Conservation (phyloP, 2,113 vertebrate species). For the Puma concolor region DNA sequence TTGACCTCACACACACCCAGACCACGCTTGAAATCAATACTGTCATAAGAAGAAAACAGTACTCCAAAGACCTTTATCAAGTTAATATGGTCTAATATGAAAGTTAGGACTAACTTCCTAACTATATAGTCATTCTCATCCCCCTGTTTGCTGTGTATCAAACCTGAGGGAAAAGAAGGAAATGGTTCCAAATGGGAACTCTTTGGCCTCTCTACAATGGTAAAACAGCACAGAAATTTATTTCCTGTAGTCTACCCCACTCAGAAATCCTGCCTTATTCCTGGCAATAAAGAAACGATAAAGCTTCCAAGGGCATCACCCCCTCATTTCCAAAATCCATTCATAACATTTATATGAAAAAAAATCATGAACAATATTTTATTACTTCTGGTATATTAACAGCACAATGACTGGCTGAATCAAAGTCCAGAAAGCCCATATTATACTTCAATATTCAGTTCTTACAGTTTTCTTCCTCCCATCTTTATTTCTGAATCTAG, state of each 20-base stretch:
- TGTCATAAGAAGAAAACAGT: constrained; percentile 17
- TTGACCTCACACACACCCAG: not conserved
- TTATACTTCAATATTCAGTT: not conserved
- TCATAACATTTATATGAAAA: not conserved
- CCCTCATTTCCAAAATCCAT: constrained; percentile 22
- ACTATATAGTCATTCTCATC: constrained; percentile 4
- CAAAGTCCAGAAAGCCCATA: not conserved
- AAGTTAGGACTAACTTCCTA: not conserved
- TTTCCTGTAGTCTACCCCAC: not conserved
- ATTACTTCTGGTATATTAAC: not conserved
- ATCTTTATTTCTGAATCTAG: constrained; percentile 42
- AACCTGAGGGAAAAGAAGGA: not conserved
- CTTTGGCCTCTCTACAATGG: not conserved
- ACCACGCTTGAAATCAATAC: constrained; percentile 15
- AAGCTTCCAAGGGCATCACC: not conserved
- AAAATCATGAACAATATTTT: constrained; percentile 12
- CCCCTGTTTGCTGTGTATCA: not conserved
- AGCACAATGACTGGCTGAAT: not conserved
- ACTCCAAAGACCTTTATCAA: not conserved
- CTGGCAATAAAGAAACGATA: constrained; percentile 30
- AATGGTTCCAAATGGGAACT: constrained; percentile 29
- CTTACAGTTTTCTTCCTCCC: not conserved
- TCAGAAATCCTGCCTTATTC: not conserved
- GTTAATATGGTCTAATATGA: constrained; percentile 10
- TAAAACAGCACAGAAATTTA: constrained; percentile 11